Evolutionary conservation across 2,888 invertebrate species (phyloP).

Genomic region (Trichopria drosophilae): DNA sequence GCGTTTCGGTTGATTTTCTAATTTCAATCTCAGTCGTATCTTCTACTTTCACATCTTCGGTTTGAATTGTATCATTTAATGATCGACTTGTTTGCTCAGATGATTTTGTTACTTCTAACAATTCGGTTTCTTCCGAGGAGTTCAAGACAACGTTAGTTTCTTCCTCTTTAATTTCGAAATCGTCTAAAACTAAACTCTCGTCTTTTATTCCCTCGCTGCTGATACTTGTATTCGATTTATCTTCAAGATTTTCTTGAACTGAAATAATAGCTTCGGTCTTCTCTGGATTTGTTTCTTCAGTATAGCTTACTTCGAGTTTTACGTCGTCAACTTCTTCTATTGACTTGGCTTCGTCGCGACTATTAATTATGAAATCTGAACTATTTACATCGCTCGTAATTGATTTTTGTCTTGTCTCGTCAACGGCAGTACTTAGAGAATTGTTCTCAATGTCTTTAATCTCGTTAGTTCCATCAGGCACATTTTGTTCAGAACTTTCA

Average conservation of each 20-base stretch:
- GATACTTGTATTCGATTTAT: constrained; percentile 10
- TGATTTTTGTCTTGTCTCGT: neutral
- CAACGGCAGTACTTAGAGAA: neutral
- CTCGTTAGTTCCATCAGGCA: neutral
- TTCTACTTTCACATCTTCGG: neutral
- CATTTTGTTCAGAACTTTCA: constrained; percentile 2
- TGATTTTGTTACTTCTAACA: too few relatives aligned
- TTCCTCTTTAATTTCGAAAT: neutral
- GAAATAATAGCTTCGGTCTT: neutral
- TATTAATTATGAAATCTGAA: too few relatives aligned
- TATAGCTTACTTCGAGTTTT: neutral
- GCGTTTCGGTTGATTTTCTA: too few relatives aligned
- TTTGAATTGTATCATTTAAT: too few relatives aligned
- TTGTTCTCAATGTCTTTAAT: neutral
- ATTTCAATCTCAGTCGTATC: constrained; percentile 5
- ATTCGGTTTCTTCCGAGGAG: too few relatives aligned
- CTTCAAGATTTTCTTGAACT: constrained; percentile 1
- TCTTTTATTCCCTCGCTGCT: neutral
- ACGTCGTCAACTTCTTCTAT: constrained; percentile 12
- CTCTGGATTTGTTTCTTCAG: neutral
- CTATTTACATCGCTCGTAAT: too few relatives aligned
- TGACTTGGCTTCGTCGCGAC: constrained; percentile 5
- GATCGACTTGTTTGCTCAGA: too few relatives aligned
- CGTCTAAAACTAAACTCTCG: neutral
- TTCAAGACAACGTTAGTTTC: too few relatives aligned